Evolutionary conservation across 2,797 vertebrate genomes (phyloP).

Genomic region (Smutsia gigantea): DNA sequence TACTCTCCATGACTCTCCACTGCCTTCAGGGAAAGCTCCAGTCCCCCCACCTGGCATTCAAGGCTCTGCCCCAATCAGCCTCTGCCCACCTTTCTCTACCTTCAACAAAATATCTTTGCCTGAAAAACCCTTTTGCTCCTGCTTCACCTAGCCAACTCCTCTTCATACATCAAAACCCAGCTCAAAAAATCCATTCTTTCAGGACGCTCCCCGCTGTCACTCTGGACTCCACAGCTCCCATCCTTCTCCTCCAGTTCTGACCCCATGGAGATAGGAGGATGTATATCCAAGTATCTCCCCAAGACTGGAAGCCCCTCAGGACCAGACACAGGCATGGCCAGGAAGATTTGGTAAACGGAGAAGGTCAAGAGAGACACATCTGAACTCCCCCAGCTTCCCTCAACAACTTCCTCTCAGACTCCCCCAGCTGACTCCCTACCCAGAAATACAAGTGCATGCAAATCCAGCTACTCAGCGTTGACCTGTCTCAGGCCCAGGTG

Average conservation of each 20-base stretch:
- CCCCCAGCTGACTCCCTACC: conserved; percentile 80
- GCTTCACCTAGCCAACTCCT: not conserved
- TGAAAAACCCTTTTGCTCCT: not conserved
- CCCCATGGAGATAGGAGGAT: not conserved
- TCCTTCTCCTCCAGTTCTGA: not conserved
- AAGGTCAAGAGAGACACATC: not conserved
- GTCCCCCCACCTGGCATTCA: not conserved
- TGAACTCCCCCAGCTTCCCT: conserved; percentile 39
- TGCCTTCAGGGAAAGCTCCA: not conserved
- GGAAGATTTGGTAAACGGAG: not conserved
- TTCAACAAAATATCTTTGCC: not conserved
- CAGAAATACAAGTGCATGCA: conserved; percentile 77
- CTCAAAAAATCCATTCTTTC: not conserved
- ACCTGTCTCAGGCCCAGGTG: conserved; percentile 72
- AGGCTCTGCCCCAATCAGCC: not conserved
- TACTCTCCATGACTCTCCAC: not conserved
- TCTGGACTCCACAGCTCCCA: not conserved
- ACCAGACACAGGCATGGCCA: not conserved
- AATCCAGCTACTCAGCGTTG: conserved; percentile 59
- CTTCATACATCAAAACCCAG: conserved; percentile 23
- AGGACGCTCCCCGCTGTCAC: not conserved
- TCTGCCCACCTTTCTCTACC: not conserved
- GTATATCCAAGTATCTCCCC: not conserved
- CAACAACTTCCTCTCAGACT: conserved; percentile 76
- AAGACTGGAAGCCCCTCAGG: not conserved